Evolutionary conservation across 2,888 invertebrate species (phyloP).

Genomic region (Hirtodrosophila duncani): DNA sequence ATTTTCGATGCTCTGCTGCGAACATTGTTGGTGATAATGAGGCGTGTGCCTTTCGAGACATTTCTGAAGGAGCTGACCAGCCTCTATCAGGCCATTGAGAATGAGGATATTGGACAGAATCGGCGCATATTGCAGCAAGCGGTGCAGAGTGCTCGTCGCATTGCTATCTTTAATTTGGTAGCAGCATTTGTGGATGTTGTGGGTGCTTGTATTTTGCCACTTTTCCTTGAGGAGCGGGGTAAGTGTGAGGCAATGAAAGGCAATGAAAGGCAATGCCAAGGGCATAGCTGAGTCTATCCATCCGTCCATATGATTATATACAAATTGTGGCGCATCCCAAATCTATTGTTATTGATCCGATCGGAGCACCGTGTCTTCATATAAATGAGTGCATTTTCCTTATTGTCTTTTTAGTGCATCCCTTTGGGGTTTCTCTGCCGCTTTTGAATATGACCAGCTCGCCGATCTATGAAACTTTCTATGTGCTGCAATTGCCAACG

Average conservation of each 20-base stretch:
- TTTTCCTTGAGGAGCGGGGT: conserved; percentile 59
- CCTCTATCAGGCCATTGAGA: conserved; percentile 63
- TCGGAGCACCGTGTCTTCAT: too few relatives aligned
- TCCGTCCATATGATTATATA: too few relatives aligned
- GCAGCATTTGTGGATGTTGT: conserved; percentile 61
- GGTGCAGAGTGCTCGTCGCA: conserved; percentile 51
- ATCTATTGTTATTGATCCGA: too few relatives aligned
- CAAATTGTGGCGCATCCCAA: too few relatives aligned
- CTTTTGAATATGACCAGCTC: conserved; percentile 59
- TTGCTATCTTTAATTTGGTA: conserved; percentile 69
- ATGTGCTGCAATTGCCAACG: conserved; percentile 58
- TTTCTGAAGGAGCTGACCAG: conserved; percentile 56
- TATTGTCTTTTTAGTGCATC: conserved; percentile 53
- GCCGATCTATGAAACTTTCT: conserved; percentile 73
- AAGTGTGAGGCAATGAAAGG: too few relatives aligned
- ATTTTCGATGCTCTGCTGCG: conserved; percentile 71
- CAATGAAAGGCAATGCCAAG: too few relatives aligned
- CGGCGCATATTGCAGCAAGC: conserved; percentile 43
- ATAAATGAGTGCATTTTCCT: background rate
- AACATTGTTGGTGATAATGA: conserved; percentile 63
- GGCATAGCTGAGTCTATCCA: too few relatives aligned
- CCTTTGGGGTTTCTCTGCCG: conserved; percentile 72
- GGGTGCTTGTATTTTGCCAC: conserved; percentile 59
- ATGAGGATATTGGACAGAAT: conserved; percentile 37
- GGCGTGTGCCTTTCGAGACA: conserved; percentile 63